Conservation (phyloP, 2,113 vertebrate genomes). For the Pachycephala philippinensis region DNA sequence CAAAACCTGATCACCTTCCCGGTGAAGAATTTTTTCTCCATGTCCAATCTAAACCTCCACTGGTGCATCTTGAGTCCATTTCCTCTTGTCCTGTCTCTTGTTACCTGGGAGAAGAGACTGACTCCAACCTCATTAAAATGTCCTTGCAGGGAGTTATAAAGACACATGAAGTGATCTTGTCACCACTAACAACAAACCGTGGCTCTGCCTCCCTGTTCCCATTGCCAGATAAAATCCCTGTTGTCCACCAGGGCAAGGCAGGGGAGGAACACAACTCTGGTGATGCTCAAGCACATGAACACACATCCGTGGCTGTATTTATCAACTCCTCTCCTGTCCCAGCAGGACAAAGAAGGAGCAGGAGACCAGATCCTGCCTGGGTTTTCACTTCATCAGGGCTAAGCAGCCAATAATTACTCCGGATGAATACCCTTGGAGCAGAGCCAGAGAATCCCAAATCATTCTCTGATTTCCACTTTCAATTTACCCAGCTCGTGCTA, state of each 20-base stretch:
- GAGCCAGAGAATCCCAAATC: slow-evolving; percentile 42
- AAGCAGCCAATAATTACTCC: slow-evolving; percentile 46
- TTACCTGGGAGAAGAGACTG: background rate
- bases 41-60: background rate
- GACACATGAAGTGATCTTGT: background rate
- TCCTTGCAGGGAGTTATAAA: background rate
- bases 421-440: slow-evolving; percentile 12
- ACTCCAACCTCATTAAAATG: background rate
- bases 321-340: background rate
- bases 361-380: background rate
- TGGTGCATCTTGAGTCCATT: accelerated
- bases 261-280: background rate
- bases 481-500: slow-evolving; percentile 69
- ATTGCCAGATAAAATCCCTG: background rate
- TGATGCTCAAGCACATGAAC: background rate
- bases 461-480: slow-evolving; percentile 64
- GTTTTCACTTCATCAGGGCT: background rate
- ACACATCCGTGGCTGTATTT: background rate
- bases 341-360: background rate
- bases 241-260: background rate
- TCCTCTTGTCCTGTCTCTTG: background rate
- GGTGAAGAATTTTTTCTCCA: background rate
- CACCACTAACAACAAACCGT: background rate
- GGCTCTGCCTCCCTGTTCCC: background rate
- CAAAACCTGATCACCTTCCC: background rate